Base-by-base conservation (phyloP, 2,113 vertebrate genomes). In the Oncorhynchus nerka region DNA sequence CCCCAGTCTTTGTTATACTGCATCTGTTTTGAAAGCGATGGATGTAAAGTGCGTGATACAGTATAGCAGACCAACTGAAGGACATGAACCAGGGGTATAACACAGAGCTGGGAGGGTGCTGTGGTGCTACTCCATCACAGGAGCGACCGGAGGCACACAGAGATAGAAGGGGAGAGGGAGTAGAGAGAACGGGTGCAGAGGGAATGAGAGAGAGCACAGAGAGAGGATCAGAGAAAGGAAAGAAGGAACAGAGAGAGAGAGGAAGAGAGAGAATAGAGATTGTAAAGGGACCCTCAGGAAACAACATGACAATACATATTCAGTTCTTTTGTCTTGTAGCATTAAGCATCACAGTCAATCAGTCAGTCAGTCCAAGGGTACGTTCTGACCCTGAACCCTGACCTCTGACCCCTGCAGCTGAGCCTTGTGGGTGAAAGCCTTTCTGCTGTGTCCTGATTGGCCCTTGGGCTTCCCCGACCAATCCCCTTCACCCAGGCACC, bases 401-500 rank as follows among this genome's bases (percentile, higher is more conserved):
- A n/a, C 20, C n/a, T 9, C n/a, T 22, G 73, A 79, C 77, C 49
- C 75, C 67, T 61, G 66, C 77, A 85, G 83, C 74, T 74, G 76
- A 76, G 85, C 85, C 80, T 75, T 83, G 62, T 71, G 79, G 83
- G 74, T 69, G 78, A 87, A 74, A 32, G 72, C 79, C 81, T 80
- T 85, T 76, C 39, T 69, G 76, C 78, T 82, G 81, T 79, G 61
- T 86, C 78, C 85, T 74, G 71, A 55, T 81, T 20, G 28, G 24
- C 68, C 16, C 5, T 22, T 16, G 59, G 13, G 32, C 16, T 13
- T 62, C n/a, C n/a, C n/a, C n/a, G 7, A 16, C 24, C 8, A 13
- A 65, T 49, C 39, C 39, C 39, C 39, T 45, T 92, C 85, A 93
- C 72, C 92, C 97, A 0, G 96, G 97, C 89, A 99, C 97, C 97